These are phyloP conservation scores for Dendrolimus pini DNA, from an alignment of 2,888 invertebrate genomes.

Conservation along the genomic window DNA sequence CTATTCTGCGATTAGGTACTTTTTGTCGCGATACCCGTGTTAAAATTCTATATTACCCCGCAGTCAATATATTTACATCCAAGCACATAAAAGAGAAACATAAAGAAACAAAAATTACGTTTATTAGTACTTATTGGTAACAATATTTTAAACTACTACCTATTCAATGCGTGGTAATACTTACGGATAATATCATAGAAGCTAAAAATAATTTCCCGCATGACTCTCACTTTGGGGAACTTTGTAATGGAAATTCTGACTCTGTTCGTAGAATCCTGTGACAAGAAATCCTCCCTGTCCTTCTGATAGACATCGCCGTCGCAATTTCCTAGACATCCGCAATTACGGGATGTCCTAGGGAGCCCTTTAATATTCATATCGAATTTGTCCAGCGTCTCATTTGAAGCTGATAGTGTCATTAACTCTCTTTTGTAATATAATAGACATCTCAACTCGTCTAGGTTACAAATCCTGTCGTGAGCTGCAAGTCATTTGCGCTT, in stretches of 20 bases:
- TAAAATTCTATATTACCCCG: no score
- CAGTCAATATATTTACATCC: no score
- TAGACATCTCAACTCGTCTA: conserved; percentile 50
- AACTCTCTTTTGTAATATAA: conserved; percentile 45
- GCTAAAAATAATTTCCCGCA: conserved; percentile 82
- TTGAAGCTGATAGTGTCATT: conserved; percentile 34
- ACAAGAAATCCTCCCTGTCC: conserved; percentile 37
- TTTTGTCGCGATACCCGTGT: no score
- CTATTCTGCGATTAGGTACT: no score
- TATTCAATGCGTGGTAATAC: conserved; percentile 17
- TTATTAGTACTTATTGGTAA: no score
- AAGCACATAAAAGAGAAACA: no score
- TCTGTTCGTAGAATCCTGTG: conserved; percentile 28
- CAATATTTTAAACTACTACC: no score
- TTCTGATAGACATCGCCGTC: conserved; percentile 50
- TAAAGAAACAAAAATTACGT: no score
- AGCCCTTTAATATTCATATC: conserved; percentile 22
- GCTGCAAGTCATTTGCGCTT: conserved; percentile 22
- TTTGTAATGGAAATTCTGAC: conserved; percentile 74
- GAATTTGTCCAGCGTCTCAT: conserved; percentile 31
- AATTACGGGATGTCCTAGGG: conserved; percentile 44
- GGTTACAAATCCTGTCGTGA: conserved; percentile 48
- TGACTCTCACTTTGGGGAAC: conserved; percentile 82
- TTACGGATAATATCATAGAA: conserved; percentile 83
- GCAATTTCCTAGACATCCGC: conserved; percentile 53